phyloP scores from a whole-genome alignment of 2,113 vertebrate species.

The Melospiza georgiana region DNA sequence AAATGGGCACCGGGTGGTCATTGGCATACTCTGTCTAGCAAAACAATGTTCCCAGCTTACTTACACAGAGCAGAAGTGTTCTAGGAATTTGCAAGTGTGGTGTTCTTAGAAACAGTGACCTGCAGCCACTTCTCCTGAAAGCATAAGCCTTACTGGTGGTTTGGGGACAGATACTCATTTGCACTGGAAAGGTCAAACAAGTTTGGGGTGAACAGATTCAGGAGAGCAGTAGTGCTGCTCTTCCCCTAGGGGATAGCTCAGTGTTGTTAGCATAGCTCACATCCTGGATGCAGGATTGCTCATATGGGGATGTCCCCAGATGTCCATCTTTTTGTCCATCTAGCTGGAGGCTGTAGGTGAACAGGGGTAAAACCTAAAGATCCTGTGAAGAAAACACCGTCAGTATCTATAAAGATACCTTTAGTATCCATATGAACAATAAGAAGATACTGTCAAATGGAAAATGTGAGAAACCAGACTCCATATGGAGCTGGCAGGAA shows the following conservation, averaged over 20 bases:
- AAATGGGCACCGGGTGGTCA: constrained; percentile 33
- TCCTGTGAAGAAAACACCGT: neutral
- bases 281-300: neutral
- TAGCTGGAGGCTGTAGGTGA: neutral
- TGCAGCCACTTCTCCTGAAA: neutral
- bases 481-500: neutral
- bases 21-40: constrained; percentile 55
- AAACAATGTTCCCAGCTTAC: constrained; percentile 59
- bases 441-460: neutral
- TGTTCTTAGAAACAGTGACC: constrained; percentile 50
- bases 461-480: neutral
- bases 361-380: neutral
- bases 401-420: neutral
- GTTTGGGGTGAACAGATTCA: neutral
- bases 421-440: neutral
- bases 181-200: neutral
- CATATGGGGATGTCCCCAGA: neutral
- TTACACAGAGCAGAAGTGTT: constrained; percentile 57
- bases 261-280: neutral
- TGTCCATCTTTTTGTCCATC: neutral
- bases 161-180: neutral
- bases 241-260: neutral
- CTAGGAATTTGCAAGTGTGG: constrained; percentile 62
- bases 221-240: neutral
- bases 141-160: neutral